These are phyloP conservation scores for Epizoanthus scotinus DNA, from an alignment of 92 coral and sea anemone species.

Conservation along the genomic window DNA sequence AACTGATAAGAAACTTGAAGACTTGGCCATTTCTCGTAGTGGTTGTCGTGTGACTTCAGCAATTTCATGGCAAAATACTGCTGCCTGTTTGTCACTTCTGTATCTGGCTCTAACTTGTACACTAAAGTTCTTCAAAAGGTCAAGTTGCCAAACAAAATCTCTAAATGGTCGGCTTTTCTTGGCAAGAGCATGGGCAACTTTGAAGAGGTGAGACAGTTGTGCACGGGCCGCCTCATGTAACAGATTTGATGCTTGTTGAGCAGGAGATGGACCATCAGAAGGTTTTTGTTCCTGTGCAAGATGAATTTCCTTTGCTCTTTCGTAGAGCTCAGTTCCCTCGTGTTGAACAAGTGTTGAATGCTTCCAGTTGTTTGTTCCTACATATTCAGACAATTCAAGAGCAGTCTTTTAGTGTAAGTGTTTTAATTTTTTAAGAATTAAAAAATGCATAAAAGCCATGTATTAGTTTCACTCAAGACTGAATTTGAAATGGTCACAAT, in stretches of 20 bases:
- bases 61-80: slow-evolving; percentile 20
- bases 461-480: not conserved
- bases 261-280: slow-evolving; percentile 23
- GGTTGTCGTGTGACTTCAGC: slow-evolving; percentile 23
- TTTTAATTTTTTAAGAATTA: not conserved
- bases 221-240: slow-evolving; percentile 11
- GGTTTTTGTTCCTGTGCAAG: slow-evolving; percentile 22
- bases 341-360: slow-evolving; percentile 15
- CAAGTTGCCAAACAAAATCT: slow-evolving; percentile 43
- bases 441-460: not conserved
- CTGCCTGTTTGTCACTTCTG: slow-evolving; percentile 25
- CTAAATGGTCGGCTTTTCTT: slow-evolving; percentile 54
- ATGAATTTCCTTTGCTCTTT: slow-evolving; percentile 15
- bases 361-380: slow-evolving; percentile 21
- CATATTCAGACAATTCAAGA: not conserved
- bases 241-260: slow-evolving; percentile 22
- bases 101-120: slow-evolving; percentile 16
- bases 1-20: slow-evolving; percentile 7
- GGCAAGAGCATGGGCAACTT: slow-evolving; percentile 49
- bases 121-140: slow-evolving; percentile 28
- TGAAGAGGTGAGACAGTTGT: slow-evolving; percentile 36
- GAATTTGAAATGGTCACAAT: not conserved
- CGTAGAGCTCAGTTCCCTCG: slow-evolving; percentile 25
- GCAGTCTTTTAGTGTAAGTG: not conserved
- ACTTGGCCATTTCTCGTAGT: slow-evolving; percentile 18